Evolutionary conservation across 2,888 invertebrate species (phyloP).

Genomic region (Muschampia plurimacula): DNA sequence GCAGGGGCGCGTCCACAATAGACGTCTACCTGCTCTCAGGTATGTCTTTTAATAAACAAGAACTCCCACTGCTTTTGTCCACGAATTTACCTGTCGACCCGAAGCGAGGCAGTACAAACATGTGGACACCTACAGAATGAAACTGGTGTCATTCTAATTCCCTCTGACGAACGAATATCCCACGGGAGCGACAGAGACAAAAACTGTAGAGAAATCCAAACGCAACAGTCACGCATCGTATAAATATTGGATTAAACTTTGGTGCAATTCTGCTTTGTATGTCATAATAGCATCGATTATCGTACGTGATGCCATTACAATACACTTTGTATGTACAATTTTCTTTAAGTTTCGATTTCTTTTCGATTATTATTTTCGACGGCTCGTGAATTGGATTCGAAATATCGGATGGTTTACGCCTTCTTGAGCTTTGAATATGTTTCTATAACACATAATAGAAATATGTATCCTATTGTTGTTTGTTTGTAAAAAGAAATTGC

Average conservation of each 20-base stretch:
- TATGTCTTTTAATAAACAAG: slow-evolving; percentile 77
- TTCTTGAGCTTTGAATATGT: slow-evolving; percentile 62
- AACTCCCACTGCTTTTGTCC: slow-evolving; percentile 77
- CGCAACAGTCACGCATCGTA: slow-evolving; percentile 61
- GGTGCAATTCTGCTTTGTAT: slow-evolving; percentile 81
- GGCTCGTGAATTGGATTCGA: slow-evolving; percentile 69
- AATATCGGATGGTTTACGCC: slow-evolving; percentile 64
- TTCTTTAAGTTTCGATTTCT: slow-evolving; percentile 74
- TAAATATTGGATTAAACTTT: slow-evolving; percentile 85
- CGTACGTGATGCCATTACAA: slow-evolving; percentile 85
- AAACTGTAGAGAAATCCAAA: slow-evolving; percentile 49
- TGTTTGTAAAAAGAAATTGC: slow-evolving; percentile 42
- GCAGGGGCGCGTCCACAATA: slow-evolving; percentile 73
- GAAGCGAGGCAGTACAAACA: slow-evolving; percentile 74
- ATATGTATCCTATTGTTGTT: slow-evolving; percentile 36
- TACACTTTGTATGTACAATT: slow-evolving; percentile 69
- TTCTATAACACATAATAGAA: slow-evolving; percentile 44
- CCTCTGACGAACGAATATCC: slow-evolving; percentile 44
- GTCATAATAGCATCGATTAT: slow-evolving; percentile 84
- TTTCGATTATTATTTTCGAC: slow-evolving; percentile 74
- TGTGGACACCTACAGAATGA: slow-evolving; percentile 62
- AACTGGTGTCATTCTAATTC: slow-evolving; percentile 46
- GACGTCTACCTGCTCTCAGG: slow-evolving; percentile 75
- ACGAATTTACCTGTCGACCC: slow-evolving; percentile 78
- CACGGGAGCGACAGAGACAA: slow-evolving; percentile 48